These are phyloP conservation scores for Carassius auratus DNA, from an alignment of 2,113 vertebrate species.

Conservation along the genomic window DNA sequence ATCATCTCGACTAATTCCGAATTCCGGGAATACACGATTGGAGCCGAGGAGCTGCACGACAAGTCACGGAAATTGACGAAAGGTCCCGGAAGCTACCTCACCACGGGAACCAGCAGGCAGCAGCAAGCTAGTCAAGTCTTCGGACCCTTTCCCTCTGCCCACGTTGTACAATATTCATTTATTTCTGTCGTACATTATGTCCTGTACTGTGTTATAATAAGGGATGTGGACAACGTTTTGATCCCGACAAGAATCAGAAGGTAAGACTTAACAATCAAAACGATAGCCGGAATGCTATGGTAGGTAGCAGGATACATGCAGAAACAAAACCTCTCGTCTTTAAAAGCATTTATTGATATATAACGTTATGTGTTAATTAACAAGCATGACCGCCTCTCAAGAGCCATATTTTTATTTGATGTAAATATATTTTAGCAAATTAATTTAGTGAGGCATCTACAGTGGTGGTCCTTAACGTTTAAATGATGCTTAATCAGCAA, in stretches of 20 bases:
- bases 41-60: neutral
- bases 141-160: neutral
- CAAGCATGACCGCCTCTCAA: neutral
- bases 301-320: neutral
- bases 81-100: slow-evolving; percentile 11
- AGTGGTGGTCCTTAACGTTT: neutral
- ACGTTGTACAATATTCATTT: neutral
- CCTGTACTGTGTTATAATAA: slow-evolving; percentile 89
- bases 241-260: slow-evolving; percentile 79
- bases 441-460: neutral
- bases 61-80: slow-evolving; percentile 31
- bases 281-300: neutral
- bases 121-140: slow-evolving; percentile 17
- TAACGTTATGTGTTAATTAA: neutral
- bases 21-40: neutral
- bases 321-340: neutral
- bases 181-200: slow-evolving; percentile 73
- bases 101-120: slow-evolving; percentile 3
- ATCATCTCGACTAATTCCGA: neutral
- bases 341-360: neutral
- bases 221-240: slow-evolving; percentile 92
- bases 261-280: slow-evolving; percentile 60
- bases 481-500: neutral
- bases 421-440: neutral
- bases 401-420: neutral